Conservation (phyloP, 2,113 vertebrate species). For the Cochlearius cochlearius region DNA sequence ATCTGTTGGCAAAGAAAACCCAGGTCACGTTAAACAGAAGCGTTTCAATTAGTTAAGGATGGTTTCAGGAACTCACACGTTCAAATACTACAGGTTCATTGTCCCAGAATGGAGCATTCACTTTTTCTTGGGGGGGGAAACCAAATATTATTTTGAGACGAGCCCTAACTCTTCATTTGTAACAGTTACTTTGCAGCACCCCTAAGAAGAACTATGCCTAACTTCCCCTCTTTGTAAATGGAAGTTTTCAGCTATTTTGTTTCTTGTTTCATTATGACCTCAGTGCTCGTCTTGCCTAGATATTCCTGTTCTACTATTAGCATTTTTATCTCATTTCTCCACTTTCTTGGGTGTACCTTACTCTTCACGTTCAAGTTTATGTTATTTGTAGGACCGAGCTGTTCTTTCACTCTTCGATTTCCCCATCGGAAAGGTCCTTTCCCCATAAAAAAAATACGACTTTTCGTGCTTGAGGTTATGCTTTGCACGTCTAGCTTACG, state of each 20-base stretch:
- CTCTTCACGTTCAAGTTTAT: not conserved
- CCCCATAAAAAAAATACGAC: not conserved
- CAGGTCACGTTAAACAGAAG: not conserved
- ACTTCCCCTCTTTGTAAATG: not conserved
- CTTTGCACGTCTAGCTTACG: not conserved
- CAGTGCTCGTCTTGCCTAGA: not conserved
- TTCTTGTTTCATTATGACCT: not conserved
- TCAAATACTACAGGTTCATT: not conserved
- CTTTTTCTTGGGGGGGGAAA: not conserved
- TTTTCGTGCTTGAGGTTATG: not conserved
- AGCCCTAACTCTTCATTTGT: not conserved
- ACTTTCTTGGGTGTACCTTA: not conserved
- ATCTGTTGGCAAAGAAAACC: constrained; percentile 74
- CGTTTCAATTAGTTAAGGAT: not conserved
- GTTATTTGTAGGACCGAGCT: not conserved
- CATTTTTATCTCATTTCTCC: not conserved
- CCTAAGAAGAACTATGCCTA: not conserved
- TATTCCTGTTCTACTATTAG: not conserved
- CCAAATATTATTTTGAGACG: not conserved
- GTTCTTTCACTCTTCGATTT: not conserved
- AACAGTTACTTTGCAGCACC: not conserved
- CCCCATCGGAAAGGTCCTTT: not conserved
- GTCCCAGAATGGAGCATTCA: not conserved
- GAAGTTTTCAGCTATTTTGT: not conserved
- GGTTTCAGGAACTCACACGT: not conserved